Evolutionary conservation across 2,797 vertebrate genomes (phyloP).

Genomic region (Esox lucius): DNA sequence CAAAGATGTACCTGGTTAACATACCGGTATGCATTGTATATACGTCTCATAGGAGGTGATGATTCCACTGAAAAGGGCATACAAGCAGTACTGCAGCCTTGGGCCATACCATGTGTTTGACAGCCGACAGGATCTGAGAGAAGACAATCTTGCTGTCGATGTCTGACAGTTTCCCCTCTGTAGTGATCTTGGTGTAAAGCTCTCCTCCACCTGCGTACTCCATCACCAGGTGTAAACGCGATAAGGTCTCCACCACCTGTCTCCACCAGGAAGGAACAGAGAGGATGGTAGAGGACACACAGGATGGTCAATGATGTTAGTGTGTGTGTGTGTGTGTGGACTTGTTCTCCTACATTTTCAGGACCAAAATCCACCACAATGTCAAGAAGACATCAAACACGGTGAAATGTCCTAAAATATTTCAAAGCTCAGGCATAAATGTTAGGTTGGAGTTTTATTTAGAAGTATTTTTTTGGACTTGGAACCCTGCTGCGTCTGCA

Average conservation of each 20-base stretch:
- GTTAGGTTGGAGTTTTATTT: no score
- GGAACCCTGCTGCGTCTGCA: no score
- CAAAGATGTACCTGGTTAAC: conserved; percentile 1
- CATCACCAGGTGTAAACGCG: conserved; percentile 93
- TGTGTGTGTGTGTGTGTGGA: background rate
- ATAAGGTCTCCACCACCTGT: conserved; percentile 91
- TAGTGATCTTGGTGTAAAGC: conserved; percentile 94
- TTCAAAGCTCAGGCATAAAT: no score
- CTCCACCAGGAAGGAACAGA: background rate
- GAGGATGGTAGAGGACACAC: background rate
- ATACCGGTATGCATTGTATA: background rate
- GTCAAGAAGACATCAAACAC: no score
- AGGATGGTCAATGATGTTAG: no score
- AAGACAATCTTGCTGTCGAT: conserved; percentile 88
- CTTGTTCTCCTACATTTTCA: no score
- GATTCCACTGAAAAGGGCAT: background rate
- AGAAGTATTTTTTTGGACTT: no score
- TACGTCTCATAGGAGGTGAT: background rate
- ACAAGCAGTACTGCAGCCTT: conserved; percentile 47
- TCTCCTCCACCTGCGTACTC: conserved; percentile 94
- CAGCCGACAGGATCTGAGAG: conserved; percentile 94
- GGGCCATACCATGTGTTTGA: conserved; percentile 90
- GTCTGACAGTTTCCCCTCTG: conserved; percentile 90
- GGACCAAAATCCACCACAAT: no score
- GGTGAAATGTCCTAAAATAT: no score